A percentile compares a stretch with the other conserved stretches of the same genome.
phyloP scores from a whole-genome alignment of 2,888 invertebrate genomes.

The Tinea semifulvella region DNA sequence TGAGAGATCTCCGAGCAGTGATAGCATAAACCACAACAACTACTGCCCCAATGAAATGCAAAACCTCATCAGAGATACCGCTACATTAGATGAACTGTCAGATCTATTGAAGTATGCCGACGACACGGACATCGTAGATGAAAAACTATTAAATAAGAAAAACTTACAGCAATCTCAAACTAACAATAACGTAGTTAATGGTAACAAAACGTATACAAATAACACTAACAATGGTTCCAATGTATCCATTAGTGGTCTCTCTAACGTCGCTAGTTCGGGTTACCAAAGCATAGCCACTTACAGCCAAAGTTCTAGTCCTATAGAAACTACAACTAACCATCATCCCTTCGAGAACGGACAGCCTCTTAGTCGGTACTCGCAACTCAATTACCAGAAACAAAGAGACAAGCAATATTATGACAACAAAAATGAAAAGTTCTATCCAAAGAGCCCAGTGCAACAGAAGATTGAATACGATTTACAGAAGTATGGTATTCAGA shows the following conservation, averaged over 20 bases:
- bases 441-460: conserved; percentile 61
- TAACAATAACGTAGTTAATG: conserved; percentile 45
- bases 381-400: conserved; percentile 61
- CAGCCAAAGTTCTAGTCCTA: conserved; percentile 87
- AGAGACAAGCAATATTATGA: conserved; percentile 61
- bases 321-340: conserved; percentile 69
- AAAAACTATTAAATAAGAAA: conserved; percentile 59
- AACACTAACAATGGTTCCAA: conserved; percentile 76
- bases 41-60: conserved; percentile 54
- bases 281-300: conserved; percentile 90
- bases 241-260: conserved; percentile 80
- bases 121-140: conserved; percentile 70
- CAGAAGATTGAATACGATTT: conserved; percentile 62
- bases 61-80: conserved; percentile 59
- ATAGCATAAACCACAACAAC: conserved; percentile 56
- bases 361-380: conserved; percentile 56
- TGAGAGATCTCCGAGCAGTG: conserved; percentile 53
- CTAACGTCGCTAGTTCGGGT: conserved; percentile 83
- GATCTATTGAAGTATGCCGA: conserved; percentile 79
- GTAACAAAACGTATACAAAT: conserved; percentile 51
- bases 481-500: conserved; percentile 59
- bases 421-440: conserved; percentile 57
- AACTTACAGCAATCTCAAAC: conserved; percentile 50
- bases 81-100: conserved; percentile 76
- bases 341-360: conserved; percentile 57